These are phyloP conservation scores for Keiferia lycopersicella DNA, from an alignment of 2,888 invertebrate species.

Conservation along the genomic window DNA sequence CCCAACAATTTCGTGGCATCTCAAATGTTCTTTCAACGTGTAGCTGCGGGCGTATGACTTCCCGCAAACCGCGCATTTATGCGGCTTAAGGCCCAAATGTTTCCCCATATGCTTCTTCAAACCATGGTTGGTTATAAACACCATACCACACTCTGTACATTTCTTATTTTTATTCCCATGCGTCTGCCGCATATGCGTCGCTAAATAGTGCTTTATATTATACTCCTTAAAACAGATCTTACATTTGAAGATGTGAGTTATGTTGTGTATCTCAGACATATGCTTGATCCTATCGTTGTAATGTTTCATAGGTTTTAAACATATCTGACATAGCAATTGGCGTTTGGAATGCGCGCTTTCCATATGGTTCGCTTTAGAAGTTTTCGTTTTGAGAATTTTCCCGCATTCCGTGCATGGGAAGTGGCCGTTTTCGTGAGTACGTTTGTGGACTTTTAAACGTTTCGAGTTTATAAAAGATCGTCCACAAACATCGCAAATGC, in stretches of 20 bases:
- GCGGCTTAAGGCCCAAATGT: constrained; percentile 66
- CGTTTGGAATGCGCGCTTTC: constrained; percentile 66
- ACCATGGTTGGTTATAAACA: constrained; percentile 72
- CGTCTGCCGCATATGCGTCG: constrained; percentile 68
- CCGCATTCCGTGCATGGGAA: constrained; percentile 64
- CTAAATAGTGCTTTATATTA: constrained; percentile 69
- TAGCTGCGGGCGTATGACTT: constrained; percentile 58
- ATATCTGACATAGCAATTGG: constrained; percentile 64
- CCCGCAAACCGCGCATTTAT: constrained; percentile 58
- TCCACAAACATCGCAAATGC: constrained; percentile 75
- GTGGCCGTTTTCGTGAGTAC: constrained; percentile 69
- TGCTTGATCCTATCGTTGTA: constrained; percentile 71
- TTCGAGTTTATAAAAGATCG: constrained; percentile 75
- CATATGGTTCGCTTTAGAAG: constrained; percentile 63
- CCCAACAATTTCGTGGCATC: not conserved
- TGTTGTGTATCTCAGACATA: constrained; percentile 66
- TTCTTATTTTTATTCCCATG: constrained; percentile 72
- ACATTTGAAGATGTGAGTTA: constrained; percentile 67
- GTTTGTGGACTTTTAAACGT: constrained; percentile 72
- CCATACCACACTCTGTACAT: constrained; percentile 72
- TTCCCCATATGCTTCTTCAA: constrained; percentile 72
- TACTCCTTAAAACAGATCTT: constrained; percentile 60
- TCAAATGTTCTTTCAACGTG: constrained; percentile 55
- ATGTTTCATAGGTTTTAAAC: constrained; percentile 68
- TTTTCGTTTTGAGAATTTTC: constrained; percentile 63